Evolutionary conservation across 1,140 invertebrate species (phyloP).

Genomic region (Helicoverpa armigera): DNA sequence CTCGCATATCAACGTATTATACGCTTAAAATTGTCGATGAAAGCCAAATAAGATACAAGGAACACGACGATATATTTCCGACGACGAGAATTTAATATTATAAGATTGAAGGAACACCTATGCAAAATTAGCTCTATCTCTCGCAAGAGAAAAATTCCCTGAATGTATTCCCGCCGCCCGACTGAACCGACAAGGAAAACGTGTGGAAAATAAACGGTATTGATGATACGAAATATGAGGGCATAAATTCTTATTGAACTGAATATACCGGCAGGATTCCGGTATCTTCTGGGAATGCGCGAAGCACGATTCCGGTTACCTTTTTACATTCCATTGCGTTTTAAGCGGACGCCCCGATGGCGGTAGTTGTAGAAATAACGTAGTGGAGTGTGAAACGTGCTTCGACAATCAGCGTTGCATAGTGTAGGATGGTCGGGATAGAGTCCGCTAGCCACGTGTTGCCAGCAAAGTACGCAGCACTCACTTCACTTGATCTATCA

Average conservation of each 20-base stretch:
- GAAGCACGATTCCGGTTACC: constrained; percentile 37
- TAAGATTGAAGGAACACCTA: constrained; percentile 46
- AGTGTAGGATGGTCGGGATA: not conserved
- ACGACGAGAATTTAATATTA: constrained; percentile 41
- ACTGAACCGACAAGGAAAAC: constrained; percentile 56
- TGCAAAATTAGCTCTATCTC: constrained; percentile 49
- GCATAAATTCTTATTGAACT: constrained; percentile 58
- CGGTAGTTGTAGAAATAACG: constrained; percentile 27
- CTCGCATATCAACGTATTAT: too few species aligned
- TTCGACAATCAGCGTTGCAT: not conserved
- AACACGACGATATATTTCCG: constrained; percentile 23
- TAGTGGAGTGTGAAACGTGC: constrained; percentile 42
- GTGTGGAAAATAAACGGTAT: constrained; percentile 61
- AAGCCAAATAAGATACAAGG: not conserved
- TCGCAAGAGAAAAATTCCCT: constrained; percentile 50
- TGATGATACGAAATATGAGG: constrained; percentile 60
- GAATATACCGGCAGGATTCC: constrained; percentile 43
- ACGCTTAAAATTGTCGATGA: not conserved
- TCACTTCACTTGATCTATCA: constrained; percentile 31
- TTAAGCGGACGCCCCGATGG: constrained; percentile 26
- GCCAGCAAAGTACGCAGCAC: not conserved
- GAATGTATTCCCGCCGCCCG: constrained; percentile 54
- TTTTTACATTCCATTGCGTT: constrained; percentile 46
- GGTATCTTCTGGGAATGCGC: constrained; percentile 38
- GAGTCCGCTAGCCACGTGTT: constrained; percentile 21